Percentiles rank a stretch among this genome's conserved stretches.
Conservation (phyloP, 1,140 invertebrate genomes). For the Diuraphis noxia region DNA sequence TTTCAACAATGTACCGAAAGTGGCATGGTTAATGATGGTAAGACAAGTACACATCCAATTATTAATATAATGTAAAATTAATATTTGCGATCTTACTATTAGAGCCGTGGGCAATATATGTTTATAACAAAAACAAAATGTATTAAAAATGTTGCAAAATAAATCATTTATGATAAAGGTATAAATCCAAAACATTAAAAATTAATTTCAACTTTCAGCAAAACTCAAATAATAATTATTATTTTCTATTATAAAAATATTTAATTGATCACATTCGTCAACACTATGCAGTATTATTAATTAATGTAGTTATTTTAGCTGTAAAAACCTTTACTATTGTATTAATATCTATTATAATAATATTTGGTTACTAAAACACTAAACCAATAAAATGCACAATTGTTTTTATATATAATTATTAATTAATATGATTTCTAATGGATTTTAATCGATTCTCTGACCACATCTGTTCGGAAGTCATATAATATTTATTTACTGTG, state of each 20-base stretch:
- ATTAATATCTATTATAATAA: too few relatives aligned
- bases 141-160: not conserved
- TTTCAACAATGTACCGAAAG: too few relatives aligned
- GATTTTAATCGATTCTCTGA: too few relatives aligned
- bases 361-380: too few relatives aligned
- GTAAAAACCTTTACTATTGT: too few relatives aligned
- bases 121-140: not conserved
- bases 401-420: too few relatives aligned
- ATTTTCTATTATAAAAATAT: not conserved
- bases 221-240: not conserved
- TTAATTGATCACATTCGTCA: not conserved
- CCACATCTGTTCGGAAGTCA: too few relatives aligned
- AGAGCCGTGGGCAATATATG: not conserved
- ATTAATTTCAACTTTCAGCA: not conserved
- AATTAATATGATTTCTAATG: too few relatives aligned
- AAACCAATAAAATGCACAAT: too few relatives aligned
- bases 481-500: not conserved
- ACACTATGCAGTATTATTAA: not conserved
- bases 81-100: too few relatives aligned
- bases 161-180: not conserved
- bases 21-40: too few relatives aligned
- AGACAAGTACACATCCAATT: too few relatives aligned
- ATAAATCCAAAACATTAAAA: not conserved
- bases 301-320: not conserved
- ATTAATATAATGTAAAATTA: not conserved